Conservation (phyloP, 2,113 vertebrate species). For the Oryzias javanicus region DNA sequence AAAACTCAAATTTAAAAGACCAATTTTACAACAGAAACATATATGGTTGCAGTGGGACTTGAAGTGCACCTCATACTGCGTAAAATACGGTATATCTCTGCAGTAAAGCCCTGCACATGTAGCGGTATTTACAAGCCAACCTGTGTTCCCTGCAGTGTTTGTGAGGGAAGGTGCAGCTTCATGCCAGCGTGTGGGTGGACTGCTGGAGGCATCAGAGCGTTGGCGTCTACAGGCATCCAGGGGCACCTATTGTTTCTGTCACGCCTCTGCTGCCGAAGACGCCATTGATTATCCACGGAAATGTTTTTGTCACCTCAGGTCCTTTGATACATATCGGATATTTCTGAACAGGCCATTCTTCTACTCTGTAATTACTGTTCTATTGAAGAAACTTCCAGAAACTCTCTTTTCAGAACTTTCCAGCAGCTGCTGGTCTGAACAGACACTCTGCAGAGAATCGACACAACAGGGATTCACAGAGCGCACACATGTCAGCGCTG, state of each 20-base stretch:
- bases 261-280: constrained; percentile 23
- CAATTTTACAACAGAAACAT: no score
- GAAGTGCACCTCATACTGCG: no score
- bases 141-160: constrained; percentile 12
- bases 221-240: constrained; percentile 28
- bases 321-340: not conserved
- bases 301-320: no score
- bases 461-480: constrained; percentile 45
- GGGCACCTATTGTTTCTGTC: constrained; percentile 39
- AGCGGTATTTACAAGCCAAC: constrained; percentile 5
- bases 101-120: constrained; percentile 10
- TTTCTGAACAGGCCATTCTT: not conserved
- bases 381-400: constrained; percentile 49
- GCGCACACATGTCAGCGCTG: constrained; percentile 15
- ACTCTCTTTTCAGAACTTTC: constrained; percentile 52
- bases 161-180: constrained; percentile 27
- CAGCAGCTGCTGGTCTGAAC: constrained; percentile 48
- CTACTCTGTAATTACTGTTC: not conserved
- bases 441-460: constrained; percentile 24
- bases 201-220: constrained; percentile 28
- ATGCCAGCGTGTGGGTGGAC: constrained; percentile 22
- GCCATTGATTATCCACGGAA: constrained; percentile 9
- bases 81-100: not conserved
- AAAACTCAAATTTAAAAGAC: no score
- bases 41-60: no score